Percentiles rank a stretch among this genome's conserved stretches.
phyloP scores from a whole-genome alignment of 92 coral and sea anemone species.

The Actinernus sp. region DNA sequence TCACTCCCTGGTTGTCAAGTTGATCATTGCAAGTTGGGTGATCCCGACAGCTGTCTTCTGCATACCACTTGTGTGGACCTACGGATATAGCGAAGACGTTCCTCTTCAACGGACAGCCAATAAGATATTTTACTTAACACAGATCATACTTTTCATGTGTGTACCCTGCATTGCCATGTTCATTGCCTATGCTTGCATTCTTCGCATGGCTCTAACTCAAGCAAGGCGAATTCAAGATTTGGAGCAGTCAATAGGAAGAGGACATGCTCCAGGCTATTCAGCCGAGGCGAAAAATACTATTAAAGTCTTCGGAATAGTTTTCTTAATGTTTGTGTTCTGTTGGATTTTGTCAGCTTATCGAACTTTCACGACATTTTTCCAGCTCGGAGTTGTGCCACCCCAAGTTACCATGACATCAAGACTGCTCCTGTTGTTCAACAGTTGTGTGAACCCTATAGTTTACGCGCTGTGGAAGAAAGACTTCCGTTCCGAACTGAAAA shows the following conservation, averaged over 20 bases:
- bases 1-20: slow-evolving; percentile 38
- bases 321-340: slow-evolving; percentile 64
- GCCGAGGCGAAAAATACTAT: slow-evolving; percentile 75
- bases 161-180: slow-evolving; percentile 80
- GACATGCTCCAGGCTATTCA: slow-evolving; percentile 38
- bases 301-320: slow-evolving; percentile 85
- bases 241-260: slow-evolving; percentile 34
- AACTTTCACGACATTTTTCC: slow-evolving; percentile 55
- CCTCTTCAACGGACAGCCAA: slow-evolving; percentile 55
- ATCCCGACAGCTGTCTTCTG: slow-evolving; percentile 65
- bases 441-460: slow-evolving; percentile 74
- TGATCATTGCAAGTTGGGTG: slow-evolving; percentile 69
- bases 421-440: slow-evolving; percentile 71
- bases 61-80: slow-evolving; percentile 71
- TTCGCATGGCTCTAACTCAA: slow-evolving; percentile 68
- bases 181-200: slow-evolving; percentile 70
- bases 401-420: slow-evolving; percentile 70
- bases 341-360: slow-evolving; percentile 87
- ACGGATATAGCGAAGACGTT: slow-evolving; percentile 55
- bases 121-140: slow-evolving; percentile 79
- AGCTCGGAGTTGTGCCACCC: slow-evolving; percentile 50
- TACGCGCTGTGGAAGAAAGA: slow-evolving; percentile 87
- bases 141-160: slow-evolving; percentile 75
- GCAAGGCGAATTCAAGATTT: slow-evolving; percentile 70
- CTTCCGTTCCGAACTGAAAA: slow-evolving; percentile 68